phyloP scores from a whole-genome alignment of 2,888 invertebrate genomes.

The Brachyptera risi region DNA sequence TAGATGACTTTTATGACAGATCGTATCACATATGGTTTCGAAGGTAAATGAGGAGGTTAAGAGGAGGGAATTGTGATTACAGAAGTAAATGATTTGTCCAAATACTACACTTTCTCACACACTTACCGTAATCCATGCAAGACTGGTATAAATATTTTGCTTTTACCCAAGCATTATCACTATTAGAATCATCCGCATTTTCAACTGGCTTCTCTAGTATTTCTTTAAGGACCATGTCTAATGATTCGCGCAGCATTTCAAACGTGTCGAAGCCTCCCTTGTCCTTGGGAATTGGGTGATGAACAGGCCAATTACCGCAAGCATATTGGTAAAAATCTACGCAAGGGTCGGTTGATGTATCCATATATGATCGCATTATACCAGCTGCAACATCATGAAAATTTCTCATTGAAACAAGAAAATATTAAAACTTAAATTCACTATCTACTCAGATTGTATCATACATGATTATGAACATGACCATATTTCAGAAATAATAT shows the following conservation, averaged over 20 bases:
- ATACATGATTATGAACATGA: no score
- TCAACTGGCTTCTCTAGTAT: constrained; percentile 55
- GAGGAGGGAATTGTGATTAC: no score
- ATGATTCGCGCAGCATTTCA: constrained; percentile 79
- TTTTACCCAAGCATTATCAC: constrained; percentile 67
- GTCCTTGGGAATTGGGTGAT: constrained; percentile 84
- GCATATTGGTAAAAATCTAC: constrained; percentile 81
- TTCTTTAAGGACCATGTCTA: constrained; percentile 64
- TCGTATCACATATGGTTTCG: no score
- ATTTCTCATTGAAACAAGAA: neutral
- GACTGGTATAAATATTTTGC: constrained; percentile 80
- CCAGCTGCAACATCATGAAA: constrained; percentile 10
- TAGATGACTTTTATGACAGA: no score
- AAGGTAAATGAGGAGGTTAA: no score
- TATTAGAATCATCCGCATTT: neutral
- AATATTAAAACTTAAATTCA: no score
- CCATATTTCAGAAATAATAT: no score
- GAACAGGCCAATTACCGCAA: constrained; percentile 80
- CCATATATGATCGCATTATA: constrained; percentile 75
- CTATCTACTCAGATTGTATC: no score
- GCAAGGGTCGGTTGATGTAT: constrained; percentile 67
- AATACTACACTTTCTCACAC: no score
- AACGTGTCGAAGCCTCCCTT: constrained; percentile 87
- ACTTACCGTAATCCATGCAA: constrained; percentile 70
- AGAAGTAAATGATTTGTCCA: no score